Evolutionary conservation across 2,797 vertebrate genomes (phyloP).

Genomic region (Tokudaia tokunoshimensis): DNA sequence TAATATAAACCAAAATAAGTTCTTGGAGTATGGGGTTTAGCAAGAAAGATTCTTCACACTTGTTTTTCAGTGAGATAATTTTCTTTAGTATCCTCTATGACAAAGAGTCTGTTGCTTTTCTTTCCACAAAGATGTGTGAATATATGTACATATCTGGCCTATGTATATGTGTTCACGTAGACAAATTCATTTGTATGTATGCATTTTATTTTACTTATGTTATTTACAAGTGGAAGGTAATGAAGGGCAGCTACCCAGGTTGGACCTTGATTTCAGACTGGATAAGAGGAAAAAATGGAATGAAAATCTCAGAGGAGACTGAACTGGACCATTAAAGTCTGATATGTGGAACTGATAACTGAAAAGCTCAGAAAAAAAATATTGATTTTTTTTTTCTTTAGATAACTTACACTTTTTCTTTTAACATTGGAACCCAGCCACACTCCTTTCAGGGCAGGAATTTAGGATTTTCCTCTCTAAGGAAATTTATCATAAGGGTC

Average conservation of each 20-base stretch:
- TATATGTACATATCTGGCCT: accelerated
- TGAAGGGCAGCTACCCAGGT: neutral
- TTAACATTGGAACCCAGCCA: neutral
- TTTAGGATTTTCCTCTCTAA: constrained; percentile 37
- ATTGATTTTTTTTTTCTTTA: constrained; percentile 16
- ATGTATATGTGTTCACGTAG: neutral
- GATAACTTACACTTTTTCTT: constrained; percentile 24
- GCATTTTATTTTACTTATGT: neutral
- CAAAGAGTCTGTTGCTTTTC: neutral
- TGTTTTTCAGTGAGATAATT: constrained; percentile 31
- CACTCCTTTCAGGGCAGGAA: neutral
- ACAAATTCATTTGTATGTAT: neutral
- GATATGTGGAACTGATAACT: neutral
- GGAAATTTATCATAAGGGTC: neutral
- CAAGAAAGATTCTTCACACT: neutral
- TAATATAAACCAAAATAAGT: constrained; percentile 4
- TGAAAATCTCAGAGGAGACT: constrained; percentile 2
- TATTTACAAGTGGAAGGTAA: neutral
- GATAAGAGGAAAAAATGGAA: neutral
- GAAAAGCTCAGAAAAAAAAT: constrained; percentile 39
- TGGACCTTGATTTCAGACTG: constrained; percentile 23
- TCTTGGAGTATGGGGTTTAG: neutral
- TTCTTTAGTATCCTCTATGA: neutral
- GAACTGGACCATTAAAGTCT: neutral
- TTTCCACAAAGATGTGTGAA: neutral